Conservation (phyloP, 2,797 vertebrate genomes). For the Cossypha heuglini region DNA sequence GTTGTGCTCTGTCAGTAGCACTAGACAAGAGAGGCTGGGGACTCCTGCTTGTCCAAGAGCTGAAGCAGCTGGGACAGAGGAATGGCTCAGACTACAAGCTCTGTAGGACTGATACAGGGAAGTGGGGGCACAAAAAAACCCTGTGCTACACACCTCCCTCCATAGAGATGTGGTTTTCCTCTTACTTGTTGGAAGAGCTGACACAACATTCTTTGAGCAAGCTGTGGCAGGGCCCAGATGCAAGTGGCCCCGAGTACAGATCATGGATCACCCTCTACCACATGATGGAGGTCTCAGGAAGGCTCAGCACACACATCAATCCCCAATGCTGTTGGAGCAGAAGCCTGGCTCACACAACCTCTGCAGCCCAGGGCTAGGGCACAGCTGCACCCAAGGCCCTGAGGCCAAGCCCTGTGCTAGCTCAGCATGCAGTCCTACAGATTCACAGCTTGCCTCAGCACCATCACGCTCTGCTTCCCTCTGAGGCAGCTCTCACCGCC, state of each 20-base stretch:
- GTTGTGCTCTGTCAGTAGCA: neutral
- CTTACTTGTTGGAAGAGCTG: neutral
- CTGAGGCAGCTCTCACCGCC: neutral
- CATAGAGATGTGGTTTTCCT: neutral
- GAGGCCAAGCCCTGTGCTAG: neutral
- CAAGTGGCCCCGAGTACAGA: rapidly evolving
- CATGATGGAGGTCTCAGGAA: neutral
- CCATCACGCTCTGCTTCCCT: neutral
- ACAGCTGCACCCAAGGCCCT: rapidly evolving
- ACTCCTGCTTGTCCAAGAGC: neutral
- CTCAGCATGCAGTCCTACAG: neutral
- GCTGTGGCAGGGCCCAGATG: neutral
- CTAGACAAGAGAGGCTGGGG: neutral
- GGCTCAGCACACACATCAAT: neutral
- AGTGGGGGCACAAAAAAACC: neutral
- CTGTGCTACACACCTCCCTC: neutral
- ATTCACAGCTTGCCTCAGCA: neutral
- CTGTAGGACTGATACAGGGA: neutral
- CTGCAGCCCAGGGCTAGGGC: neutral
- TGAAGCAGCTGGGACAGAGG: neutral
- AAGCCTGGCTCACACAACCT: neutral
- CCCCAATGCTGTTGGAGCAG: neutral
- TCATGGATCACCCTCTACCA: neutral
- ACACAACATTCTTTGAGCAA: neutral
- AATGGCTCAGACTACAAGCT: constrained; percentile 31